A percentile compares a stretch with the other conserved stretches of the same genome.
Conservation (phyloP, 2,797 vertebrate genomes). For the Lepilemur ruficaudatus region DNA sequence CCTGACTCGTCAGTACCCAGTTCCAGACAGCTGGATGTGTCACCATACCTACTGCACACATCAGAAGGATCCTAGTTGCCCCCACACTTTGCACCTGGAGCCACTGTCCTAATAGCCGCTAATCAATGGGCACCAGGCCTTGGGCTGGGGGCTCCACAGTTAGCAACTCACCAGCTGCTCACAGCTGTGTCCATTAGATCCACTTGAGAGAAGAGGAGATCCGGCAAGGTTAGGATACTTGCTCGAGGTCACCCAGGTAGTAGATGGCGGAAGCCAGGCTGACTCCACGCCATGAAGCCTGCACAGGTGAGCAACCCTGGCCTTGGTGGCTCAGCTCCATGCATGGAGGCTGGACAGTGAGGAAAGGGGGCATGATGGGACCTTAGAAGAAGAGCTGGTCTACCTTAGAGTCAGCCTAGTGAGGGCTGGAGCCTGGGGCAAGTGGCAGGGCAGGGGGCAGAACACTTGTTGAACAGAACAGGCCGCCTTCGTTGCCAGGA, state of each 20-base stretch:
- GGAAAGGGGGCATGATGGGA: background rate
- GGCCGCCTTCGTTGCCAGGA: background rate
- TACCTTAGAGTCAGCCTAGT: background rate
- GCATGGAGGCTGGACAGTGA: background rate
- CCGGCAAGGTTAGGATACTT: background rate
- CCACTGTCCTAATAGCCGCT: background rate
- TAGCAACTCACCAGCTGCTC: background rate
- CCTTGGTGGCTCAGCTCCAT: background rate
- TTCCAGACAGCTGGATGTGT: background rate
- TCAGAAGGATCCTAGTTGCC: background rate
- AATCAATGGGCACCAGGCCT: background rate
- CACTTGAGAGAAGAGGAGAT: background rate
- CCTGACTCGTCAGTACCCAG: background rate
- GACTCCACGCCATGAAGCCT: background rate
- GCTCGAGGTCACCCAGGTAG: background rate
- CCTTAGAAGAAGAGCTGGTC: background rate
- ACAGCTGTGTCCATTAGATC: background rate
- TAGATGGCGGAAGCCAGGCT: background rate
- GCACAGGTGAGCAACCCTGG: background rate
- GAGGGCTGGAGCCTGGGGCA: background rate
- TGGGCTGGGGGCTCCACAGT: background rate
- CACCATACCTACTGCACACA: background rate
- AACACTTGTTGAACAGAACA: background rate
- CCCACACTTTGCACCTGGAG: background rate
- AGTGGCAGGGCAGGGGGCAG: background rate